phyloP scores from a whole-genome alignment of 2,797 vertebrate genomes.

The Gadopsis marmoratus region DNA sequence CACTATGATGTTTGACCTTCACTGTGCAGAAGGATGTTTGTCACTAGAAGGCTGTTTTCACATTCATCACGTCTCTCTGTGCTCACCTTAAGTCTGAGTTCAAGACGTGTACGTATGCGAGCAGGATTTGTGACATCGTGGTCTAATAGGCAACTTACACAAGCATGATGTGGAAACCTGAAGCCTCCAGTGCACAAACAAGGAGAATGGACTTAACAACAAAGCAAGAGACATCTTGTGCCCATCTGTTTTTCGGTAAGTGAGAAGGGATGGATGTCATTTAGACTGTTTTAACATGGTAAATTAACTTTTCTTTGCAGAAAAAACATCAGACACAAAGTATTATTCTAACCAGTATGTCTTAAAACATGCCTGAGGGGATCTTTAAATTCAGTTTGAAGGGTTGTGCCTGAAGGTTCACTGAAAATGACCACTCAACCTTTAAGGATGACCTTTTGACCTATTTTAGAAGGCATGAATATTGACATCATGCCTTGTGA shows the following conservation, averaged over 20 bases:
- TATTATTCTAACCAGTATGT: neutral
- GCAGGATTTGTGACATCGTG: constrained; percentile 6
- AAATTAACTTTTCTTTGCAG: no score
- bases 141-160: neutral
- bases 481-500: neutral
- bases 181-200: neutral
- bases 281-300: neutral
- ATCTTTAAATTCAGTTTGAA: neutral
- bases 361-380: neutral
- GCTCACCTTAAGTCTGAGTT: neutral
- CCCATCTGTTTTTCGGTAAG: neutral
- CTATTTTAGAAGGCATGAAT: neutral
- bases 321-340: neutral
- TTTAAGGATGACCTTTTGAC: constrained; percentile 19
- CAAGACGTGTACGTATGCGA: neutral
- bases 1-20: constrained; percentile 18
- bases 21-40: neutral
- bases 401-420: neutral
- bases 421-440: neutral
- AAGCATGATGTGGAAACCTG: neutral
- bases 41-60: neutral
- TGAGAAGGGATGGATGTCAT: no score
- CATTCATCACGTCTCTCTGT: neutral
- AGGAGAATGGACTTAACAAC: neutral
- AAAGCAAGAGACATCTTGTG: neutral